Base-by-base conservation (phyloP, 2,888 invertebrate genomes). In the Apamea anceps region DNA sequence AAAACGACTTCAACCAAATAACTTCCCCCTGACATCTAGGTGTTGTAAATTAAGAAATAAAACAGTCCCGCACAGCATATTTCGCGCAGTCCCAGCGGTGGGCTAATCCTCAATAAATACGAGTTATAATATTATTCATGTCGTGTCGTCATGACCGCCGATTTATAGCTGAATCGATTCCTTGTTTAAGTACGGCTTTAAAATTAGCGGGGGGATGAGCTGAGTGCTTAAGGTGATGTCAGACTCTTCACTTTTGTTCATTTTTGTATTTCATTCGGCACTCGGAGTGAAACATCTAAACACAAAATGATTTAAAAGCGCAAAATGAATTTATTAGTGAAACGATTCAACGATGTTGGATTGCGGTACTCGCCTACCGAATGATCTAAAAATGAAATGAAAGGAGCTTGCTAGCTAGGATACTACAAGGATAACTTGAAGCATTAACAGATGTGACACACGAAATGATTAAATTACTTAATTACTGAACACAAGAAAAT, bases 81-180 rank as follows among this genome's bases (percentile, higher is more conserved):
- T 79, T 88, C 87, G 85, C 87, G 85, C 87, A 63, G 89, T 92
- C 78, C 83, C 87, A 86, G 85, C 89, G 89, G 85, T 88, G 90
- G 88, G 86, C 88, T 94, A 94, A 94, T 94, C 94, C 93, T 92
- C 92, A 95, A 95, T 95, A 95, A 95, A 94, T 93, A 92, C 92
- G 92, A 91, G 91, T 91, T 93, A 93, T 95, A 95, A 95, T 94
- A 92, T 93, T 94, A 96, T 96, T 96, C 96, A 92, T 91, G 92
- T 85, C 95, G 89, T 94, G 95, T 95, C 93, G 92, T 92, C 91
- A 88, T 92, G 93, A 93, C 93, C 91, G 90, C 91, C 94, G 95
- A 95, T 95, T 95, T 95, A 95, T 93, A 90, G 92, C 90, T 86
- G 93, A 92, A 94, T 95, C 94, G 94, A 95, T 95, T 94, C 93